A percentile compares a stretch with the other conserved stretches of the same genome.
phyloP scores from a whole-genome alignment of 2,888 invertebrate species.

The Pyrrhosoma nymphula region DNA sequence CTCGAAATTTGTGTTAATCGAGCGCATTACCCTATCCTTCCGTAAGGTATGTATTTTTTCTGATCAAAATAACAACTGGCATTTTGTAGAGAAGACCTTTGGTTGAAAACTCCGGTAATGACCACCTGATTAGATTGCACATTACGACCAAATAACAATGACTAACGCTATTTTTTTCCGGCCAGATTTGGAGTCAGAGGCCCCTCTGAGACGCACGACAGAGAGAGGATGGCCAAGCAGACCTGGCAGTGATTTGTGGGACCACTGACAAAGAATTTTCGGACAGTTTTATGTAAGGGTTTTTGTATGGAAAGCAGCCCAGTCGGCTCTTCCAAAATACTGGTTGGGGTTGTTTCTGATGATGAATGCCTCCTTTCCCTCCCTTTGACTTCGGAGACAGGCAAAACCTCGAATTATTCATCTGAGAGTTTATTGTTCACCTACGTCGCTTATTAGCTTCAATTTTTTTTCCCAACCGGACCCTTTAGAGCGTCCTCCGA shows the following conservation, averaged over 20 bases:
- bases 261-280: background rate
- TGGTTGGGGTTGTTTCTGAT: background rate
- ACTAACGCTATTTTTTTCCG: background rate
- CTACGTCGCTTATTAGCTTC: background rate
- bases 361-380: background rate
- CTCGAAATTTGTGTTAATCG: no score
- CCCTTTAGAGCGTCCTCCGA: background rate
- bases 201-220: background rate
- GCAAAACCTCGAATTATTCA: background rate
- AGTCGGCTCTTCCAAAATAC: background rate
- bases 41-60: no score
- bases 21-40: no score
- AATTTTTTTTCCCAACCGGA: background rate
- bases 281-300: conserved; percentile 7
- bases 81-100: no score
- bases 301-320: background rate
- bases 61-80: no score
- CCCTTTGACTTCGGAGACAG: background rate
- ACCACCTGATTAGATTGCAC: background rate
- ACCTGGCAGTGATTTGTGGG: background rate
- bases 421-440: background rate
- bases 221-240: background rate
- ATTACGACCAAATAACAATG: background rate
- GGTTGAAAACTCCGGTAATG: background rate
- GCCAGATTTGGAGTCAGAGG: background rate